A percentile compares a stretch with the other conserved stretches of the same genome.
phyloP scores from a whole-genome alignment of 2,113 vertebrate genomes.

The Microtus montanus region DNA sequence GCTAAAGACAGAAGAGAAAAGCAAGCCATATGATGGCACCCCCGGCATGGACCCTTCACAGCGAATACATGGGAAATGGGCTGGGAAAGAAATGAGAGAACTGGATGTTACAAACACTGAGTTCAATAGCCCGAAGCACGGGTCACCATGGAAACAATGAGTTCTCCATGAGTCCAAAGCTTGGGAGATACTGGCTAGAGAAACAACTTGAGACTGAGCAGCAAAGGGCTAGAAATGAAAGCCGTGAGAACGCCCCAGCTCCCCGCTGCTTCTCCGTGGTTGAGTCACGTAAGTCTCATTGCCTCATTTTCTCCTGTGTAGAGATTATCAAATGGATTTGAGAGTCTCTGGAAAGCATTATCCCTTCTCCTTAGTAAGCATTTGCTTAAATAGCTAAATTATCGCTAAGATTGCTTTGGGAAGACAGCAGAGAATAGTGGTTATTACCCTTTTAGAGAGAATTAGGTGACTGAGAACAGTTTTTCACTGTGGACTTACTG shows the following conservation, averaged over 20 bases:
- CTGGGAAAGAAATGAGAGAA: neutral
- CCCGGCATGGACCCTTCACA: too few relatives aligned
- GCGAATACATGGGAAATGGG: neutral
- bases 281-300: neutral
- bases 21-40: neutral
- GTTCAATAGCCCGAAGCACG: rapidly evolving
- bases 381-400: slow-evolving; percentile 31
- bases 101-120: neutral
- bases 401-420: neutral
- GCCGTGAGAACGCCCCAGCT: neutral
- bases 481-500: neutral
- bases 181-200: neutral
- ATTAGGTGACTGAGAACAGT: neutral
- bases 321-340: neutral
- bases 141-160: neutral
- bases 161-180: neutral
- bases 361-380: neutral
- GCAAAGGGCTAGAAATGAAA: neutral
- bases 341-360: slow-evolving; percentile 15
- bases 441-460: neutral
- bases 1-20: neutral
- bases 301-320: neutral
- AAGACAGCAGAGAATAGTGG: neutral
- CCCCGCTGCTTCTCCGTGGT: neutral
- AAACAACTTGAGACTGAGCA: neutral